These are phyloP conservation scores for Nasonia longicornis DNA, from an alignment of 1,140 invertebrate genomes.

Conservation along the genomic window DNA sequence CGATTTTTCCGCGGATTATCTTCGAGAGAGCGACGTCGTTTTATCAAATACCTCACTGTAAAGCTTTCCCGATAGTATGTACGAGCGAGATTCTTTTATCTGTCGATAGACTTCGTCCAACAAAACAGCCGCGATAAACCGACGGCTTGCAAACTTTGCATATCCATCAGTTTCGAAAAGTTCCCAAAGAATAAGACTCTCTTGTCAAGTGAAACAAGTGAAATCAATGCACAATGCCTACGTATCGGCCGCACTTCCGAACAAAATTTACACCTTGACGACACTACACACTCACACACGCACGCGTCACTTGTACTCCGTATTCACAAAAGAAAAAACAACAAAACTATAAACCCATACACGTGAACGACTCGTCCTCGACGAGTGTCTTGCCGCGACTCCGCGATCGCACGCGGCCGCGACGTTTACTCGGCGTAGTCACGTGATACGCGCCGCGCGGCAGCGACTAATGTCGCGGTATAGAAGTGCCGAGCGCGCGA, in stretches of 20 bases:
- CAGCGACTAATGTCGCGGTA: neutral
- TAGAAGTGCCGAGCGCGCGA: neutral
- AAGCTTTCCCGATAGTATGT: no score
- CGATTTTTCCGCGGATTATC: neutral
- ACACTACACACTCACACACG: neutral
- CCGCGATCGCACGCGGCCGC: neutral
- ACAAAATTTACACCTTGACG: neutral
- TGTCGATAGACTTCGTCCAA: no score
- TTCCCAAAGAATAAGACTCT: no score
- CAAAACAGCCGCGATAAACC: no score
- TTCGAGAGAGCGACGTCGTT: neutral
- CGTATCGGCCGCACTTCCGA: neutral
- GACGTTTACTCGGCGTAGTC: neutral
- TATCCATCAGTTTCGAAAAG: no score
- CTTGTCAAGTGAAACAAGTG: neutral
- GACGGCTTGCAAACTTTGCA: no score
- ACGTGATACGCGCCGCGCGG: conserved; percentile 10
- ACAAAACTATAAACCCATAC: neutral
- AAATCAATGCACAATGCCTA: conserved; percentile 6
- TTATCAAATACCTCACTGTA: no score
- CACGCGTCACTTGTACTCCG: neutral
- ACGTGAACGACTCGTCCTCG: neutral
- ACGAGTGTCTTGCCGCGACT: neutral
- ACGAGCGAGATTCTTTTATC: no score
- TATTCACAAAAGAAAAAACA: neutral